These are phyloP conservation scores for Psettodes erumei DNA, from an alignment of 2,113 vertebrate genomes.

Conservation along the genomic window DNA sequence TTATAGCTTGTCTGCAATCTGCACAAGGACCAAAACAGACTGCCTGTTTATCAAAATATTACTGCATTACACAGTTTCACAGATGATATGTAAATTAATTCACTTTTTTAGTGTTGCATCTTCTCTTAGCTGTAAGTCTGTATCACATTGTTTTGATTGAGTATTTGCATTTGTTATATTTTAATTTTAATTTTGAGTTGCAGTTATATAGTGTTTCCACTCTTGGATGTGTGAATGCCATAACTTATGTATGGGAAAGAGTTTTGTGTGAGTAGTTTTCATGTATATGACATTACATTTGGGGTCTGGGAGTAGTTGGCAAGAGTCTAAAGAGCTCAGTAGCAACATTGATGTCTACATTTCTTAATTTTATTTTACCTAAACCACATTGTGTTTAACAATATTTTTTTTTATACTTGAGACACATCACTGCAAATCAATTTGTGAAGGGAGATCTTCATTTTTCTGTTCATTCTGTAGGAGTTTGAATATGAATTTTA, in stretches of 20 bases:
- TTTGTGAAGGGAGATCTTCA: slow-evolving; percentile 48
- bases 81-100: slow-evolving; percentile 42
- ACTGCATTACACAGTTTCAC: slow-evolving; percentile 43
- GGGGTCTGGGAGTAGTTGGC: slow-evolving; percentile 36
- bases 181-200: slow-evolving; percentile 44
- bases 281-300: slow-evolving; percentile 34
- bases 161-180: slow-evolving; percentile 45
- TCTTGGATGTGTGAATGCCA: slow-evolving; percentile 45
- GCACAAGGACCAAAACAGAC: slow-evolving; percentile 56
- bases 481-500: slow-evolving; percentile 48
- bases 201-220: slow-evolving; percentile 33
- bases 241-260: slow-evolving; percentile 50
- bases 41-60: slow-evolving; percentile 33
- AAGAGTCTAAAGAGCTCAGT: slow-evolving; percentile 22
- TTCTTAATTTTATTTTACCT: slow-evolving; percentile 43
- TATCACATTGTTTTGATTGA: slow-evolving; percentile 40
- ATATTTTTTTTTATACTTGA: slow-evolving; percentile 62
- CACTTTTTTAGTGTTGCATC: slow-evolving; percentile 31
- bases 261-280: slow-evolving; percentile 49
- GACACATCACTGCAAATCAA: slow-evolving; percentile 39
- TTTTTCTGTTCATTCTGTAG: slow-evolving; percentile 28
- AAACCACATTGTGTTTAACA: slow-evolving; percentile 57
- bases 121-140: slow-evolving; percentile 31
- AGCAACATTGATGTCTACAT: slow-evolving; percentile 23
- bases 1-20: slow-evolving; percentile 40